Evolutionary conservation across 2,888 invertebrate genomes (phyloP), one percentile per base, ranked within the genome.

Genomic region (Phyllotreta cruciferae): DNA sequence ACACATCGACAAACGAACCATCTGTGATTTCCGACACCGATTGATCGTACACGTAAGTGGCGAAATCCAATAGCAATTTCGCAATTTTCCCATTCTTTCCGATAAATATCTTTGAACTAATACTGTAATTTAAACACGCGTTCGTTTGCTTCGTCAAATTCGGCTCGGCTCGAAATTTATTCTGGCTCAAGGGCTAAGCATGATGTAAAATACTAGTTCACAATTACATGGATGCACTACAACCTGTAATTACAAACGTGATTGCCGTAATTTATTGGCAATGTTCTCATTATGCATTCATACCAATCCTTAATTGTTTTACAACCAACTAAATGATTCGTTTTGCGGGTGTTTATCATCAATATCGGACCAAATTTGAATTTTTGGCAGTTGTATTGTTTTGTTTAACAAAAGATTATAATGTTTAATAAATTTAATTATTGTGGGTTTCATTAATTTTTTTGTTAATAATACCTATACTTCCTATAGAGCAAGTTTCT

Each of bases 241-340:
- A 73, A 71, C 72, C 73, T 70, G 70, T 72, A 74, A 74, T 74
- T 73, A 73, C 71, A 66, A 58, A 62, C 62, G 66, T 69, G 71
- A 74, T 74, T 72, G 74, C 69, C 68, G 70, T 71, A 73, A 74
- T 74, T 74, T 73, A 74, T 73, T 67, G 71, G 65, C 70, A 63
- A 68, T 69, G 71, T 66, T 71, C 72, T 71, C 73, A 73, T 74
- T 74, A 74, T 65, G 68, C 70, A 74, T 74, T 74, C 74, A 74
- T 72, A 68, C 63, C 24, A 63, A 67, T 62, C 66, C 68, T 71
- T 74, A 73, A 73, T 74, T 74, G 73, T 74, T 74, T 73, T 72
- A 70, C 72, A 64, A 67, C 62, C 60, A 53, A 53, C 52, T 44
- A 37, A 60, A 60, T 60, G 60, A 52, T 60, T 44, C 60, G 42